These are phyloP conservation scores for Felis chaus DNA, from an alignment of 2,113 vertebrate species.

Conservation along the genomic window DNA sequence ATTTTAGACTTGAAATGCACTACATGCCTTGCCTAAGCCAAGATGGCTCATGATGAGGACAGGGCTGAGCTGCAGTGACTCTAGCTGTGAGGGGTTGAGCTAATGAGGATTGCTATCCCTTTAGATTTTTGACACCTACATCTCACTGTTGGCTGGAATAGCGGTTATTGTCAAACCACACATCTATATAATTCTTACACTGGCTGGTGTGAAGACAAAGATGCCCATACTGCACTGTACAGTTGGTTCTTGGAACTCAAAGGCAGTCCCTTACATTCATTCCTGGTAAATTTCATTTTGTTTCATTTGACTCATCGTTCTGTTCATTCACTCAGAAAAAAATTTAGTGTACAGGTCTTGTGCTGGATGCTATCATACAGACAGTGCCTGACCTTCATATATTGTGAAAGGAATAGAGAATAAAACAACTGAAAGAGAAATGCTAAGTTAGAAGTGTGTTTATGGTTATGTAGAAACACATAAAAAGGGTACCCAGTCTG, in stretches of 20 bases:
- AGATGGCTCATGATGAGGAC: neutral
- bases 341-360: neutral
- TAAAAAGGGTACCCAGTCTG: neutral
- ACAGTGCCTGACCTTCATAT: neutral
- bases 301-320: neutral
- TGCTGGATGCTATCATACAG: neutral
- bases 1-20: neutral
- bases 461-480: slow-evolving; percentile 26
- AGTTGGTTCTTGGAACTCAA: neutral
- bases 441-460: neutral
- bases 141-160: neutral
- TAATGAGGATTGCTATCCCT: neutral
- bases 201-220: neutral
- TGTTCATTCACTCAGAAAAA: slow-evolving; percentile 28
- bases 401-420: neutral
- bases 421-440: neutral
- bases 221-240: neutral
- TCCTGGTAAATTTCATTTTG: neutral
- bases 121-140: slow-evolving; percentile 46
- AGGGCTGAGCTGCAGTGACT: neutral
- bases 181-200: neutral
- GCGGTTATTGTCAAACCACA: neutral
- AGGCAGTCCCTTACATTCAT: neutral
- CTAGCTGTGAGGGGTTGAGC: neutral
- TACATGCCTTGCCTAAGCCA: neutral